Evolutionary conservation across 1,140 invertebrate species (phyloP), one percentile per base, ranked within the genome.

Genomic region (Leguminivora glycinivorella): DNA sequence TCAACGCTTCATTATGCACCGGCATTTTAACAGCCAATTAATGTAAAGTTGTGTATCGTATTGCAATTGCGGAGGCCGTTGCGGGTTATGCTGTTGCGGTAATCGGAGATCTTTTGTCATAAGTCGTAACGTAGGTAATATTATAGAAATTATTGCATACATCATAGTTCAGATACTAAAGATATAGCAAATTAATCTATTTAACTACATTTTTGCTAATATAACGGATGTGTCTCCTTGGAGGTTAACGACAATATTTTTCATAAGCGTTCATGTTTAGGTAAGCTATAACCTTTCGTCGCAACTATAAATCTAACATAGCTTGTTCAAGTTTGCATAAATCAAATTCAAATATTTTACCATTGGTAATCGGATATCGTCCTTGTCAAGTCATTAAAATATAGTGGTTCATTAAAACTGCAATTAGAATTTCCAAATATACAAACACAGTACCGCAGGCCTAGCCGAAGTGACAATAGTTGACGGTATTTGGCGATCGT

Each of bases 371-470:
- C 26, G 4, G 58, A 63, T 63, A 63, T 63, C 58, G 58, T 63
- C 58, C 58, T 63, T 63, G 58, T 63, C 58, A 63, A 29, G 19
- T 63, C 58, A 63, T 63, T 63, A 63, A 63, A 63, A 31, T 63
- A 63, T 63, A 63, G 58, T 31, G 66, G 31, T 67, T 40, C 38
- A 72, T 72, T 75, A 73, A 67, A 67, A 68, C 47, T 56, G 77
- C 75, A 78, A 78, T 75, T 73, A 68, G 72, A 73, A 82, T 82
- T 79, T 82, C 78, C 75, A 78, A 77, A 81, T 72, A 63, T 63
- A 67, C 70, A 74, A 72, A 72, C 56, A 72, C 22, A 25, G 63
- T 71, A 19, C n/a, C n/a, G n/a, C n/a, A n/a, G n/a, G n/a, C n/a
- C n/a, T n/a, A n/a, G n/a, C n/a, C n/a, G n/a, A n/a, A n/a, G n/a